Evolutionary conservation across 2,113 vertebrate genomes (phyloP).

Genomic region (Myrmecophaga tridactyla): DNA sequence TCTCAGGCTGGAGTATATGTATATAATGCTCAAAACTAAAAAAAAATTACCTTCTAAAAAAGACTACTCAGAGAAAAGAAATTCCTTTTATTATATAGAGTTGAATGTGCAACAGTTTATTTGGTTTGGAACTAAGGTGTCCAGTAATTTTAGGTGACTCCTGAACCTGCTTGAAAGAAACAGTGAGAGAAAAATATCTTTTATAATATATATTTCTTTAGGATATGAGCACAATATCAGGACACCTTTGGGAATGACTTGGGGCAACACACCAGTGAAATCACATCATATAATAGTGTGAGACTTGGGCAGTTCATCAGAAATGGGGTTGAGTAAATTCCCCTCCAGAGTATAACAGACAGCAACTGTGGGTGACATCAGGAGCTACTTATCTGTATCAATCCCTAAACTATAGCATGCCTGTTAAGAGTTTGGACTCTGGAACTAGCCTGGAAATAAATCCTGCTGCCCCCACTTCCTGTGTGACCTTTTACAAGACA

Average conservation of each 20-base stretch:
- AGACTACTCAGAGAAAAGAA: neutral
- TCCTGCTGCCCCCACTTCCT: neutral
- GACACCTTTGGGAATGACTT: neutral
- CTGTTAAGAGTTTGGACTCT: neutral
- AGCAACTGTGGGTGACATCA: neutral
- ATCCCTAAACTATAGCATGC: neutral
- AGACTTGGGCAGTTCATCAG: neutral
- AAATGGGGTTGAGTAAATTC: neutral
- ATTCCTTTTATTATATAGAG: neutral
- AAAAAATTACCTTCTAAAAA: neutral
- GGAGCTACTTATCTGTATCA: neutral
- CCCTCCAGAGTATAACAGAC: neutral
- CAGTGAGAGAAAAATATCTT: neutral
- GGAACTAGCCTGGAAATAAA: too few species aligned
- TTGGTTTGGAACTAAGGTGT: constrained; percentile 19
- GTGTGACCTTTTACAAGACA: neutral
- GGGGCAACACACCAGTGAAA: neutral
- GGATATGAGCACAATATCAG: neutral
- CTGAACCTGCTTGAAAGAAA: neutral
- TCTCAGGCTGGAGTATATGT: neutral
- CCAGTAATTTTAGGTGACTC: constrained; percentile 36
- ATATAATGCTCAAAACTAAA: neutral
- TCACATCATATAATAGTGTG: neutral
- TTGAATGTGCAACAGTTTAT: neutral
- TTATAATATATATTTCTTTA: neutral